Evolutionary conservation across 2,888 invertebrate species (phyloP).

Genomic region (Petrolisthes cinctipes): DNA sequence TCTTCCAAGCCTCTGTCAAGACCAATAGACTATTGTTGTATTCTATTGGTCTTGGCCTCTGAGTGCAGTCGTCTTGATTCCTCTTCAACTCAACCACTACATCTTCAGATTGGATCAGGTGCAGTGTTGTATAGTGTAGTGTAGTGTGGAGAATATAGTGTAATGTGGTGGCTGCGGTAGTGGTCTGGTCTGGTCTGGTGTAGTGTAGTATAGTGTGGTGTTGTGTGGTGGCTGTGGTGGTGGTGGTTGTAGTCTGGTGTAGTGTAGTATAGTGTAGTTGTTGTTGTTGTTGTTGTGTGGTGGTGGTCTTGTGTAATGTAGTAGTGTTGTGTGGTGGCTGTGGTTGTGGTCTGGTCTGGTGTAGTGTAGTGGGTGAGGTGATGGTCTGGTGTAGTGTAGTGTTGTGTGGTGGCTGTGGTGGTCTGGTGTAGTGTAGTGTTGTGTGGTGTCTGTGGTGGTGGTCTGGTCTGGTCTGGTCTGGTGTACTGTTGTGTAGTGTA

Average conservation of each 20-base stretch:
- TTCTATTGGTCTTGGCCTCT: too few species aligned
- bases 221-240: neutral
- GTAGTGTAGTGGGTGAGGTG: neutral
- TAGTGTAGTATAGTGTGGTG: neutral
- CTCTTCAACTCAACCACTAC: too few species aligned
- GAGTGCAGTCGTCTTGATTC: too few species aligned
- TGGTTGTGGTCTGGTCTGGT: neutral
- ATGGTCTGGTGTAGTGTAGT: neutral
- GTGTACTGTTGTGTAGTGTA: neutral
- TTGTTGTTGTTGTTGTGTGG: too few species aligned
- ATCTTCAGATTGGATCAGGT: neutral
- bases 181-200: neutral
- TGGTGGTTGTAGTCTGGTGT: neutral
- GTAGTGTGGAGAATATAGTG: neutral
- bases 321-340: neutral
- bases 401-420: neutral
- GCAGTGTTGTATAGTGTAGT: slow-evolving; percentile 2
- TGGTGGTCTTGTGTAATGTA: neutral
- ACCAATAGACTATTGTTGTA: too few species aligned
- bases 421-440: neutral
- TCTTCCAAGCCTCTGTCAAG: too few species aligned
- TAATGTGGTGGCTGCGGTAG: neutral
- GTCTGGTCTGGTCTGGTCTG: neutral
- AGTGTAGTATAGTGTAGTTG: neutral
- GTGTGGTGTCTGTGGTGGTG: neutral